These are phyloP conservation scores for Drosophila sucinea DNA, from an alignment of 1,140 invertebrate species.

Conservation along the genomic window DNA sequence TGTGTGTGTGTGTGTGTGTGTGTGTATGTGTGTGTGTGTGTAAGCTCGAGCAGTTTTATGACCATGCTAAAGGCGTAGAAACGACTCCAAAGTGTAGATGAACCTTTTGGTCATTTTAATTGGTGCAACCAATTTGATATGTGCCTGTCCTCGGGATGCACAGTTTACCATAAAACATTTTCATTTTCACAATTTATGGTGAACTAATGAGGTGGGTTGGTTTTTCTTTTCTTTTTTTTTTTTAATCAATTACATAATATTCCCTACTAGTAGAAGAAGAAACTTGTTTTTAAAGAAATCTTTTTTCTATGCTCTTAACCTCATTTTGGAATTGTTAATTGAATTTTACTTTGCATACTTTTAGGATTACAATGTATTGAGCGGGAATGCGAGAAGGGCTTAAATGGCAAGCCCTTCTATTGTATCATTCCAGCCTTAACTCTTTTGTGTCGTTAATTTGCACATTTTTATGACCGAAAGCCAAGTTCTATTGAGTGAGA, in stretches of 20 bases:
- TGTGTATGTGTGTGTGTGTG: not conserved
- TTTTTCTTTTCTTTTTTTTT: not conserved
- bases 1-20: no score
- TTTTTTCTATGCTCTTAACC: not conserved
- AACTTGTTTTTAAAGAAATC: conserved; percentile 21
- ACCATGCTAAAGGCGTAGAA: conserved; percentile 44
- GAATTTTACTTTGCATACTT: conserved; percentile 40
- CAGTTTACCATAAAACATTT: not conserved
- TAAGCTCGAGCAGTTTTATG: conserved; percentile 59
- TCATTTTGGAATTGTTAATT: not conserved
- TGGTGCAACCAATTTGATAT: conserved; percentile 59
- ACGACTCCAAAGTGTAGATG: conserved; percentile 43
- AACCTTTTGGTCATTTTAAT: conserved; percentile 72
- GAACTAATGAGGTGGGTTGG: not conserved
- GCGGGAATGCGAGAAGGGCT: not conserved
- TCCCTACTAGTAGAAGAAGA: not conserved
- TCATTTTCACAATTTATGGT: not conserved
- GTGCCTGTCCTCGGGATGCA: not conserved
- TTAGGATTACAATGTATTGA: conserved; percentile 33
- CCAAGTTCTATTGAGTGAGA: no score
- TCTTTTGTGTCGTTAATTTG: not conserved
- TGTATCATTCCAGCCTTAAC: not conserved
- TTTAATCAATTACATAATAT: conserved; percentile 28
- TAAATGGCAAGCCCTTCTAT: not conserved
- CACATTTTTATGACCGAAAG: not conserved